Evolutionary conservation across 2,888 invertebrate species (phyloP).

Genomic region (Heliconius aoede): DNA sequence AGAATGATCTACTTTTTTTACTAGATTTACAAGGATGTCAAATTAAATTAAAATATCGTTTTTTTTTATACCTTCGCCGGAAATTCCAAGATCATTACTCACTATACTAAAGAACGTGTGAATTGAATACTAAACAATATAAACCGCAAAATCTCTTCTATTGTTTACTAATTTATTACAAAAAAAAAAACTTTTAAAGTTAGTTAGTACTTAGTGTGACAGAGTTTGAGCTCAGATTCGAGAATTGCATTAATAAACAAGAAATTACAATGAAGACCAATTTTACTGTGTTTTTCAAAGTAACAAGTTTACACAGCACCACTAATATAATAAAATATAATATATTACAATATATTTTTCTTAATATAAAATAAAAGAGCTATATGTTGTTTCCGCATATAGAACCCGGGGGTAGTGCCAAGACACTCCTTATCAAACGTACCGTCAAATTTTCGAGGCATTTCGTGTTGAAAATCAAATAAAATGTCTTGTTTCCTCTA

Average conservation of each 20-base stretch:
- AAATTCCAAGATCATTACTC: constrained; percentile 25
- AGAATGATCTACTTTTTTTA: not conserved
- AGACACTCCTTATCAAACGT: too few relatives aligned
- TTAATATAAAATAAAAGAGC: too few relatives aligned
- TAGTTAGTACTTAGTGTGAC: not conserved
- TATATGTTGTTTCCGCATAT: not conserved
- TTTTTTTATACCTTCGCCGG: constrained; percentile 5
- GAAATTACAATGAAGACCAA: not conserved
- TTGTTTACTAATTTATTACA: constrained; percentile 5
- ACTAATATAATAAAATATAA: too few relatives aligned
- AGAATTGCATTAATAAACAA: not conserved
- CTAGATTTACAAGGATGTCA: not conserved
- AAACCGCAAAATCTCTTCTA: constrained; percentile 32
- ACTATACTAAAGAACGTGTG: constrained; percentile 5
- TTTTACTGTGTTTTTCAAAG: too few relatives aligned
- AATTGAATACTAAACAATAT: constrained; percentile 26
- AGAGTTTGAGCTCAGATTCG: not conserved
- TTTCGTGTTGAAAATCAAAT: not conserved
- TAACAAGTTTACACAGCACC: too few relatives aligned
- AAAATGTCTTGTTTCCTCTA: too few relatives aligned
- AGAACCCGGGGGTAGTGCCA: not conserved
- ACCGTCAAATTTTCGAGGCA: not conserved
- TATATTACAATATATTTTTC: too few relatives aligned
- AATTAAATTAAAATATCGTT: not conserved
- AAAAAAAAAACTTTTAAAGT: constrained; percentile 1